Base-by-base conservation (phyloP, 2,888 invertebrate species). In the Lycocerus yunnanus region DNA sequence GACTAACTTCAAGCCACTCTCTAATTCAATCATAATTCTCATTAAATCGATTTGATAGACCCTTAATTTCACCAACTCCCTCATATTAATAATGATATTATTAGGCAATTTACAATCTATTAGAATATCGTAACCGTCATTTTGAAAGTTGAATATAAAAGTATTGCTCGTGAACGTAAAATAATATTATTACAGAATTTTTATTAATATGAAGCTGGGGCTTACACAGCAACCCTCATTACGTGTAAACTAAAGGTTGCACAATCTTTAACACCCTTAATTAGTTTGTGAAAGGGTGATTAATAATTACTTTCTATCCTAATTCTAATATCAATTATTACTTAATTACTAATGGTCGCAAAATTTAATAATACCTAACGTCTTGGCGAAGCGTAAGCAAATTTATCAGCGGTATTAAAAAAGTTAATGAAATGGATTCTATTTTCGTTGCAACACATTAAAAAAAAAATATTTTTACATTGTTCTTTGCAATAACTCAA, bases 1-100 rank as follows among this genome's bases (percentile, higher is more conserved):
- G 71, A 66, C 71, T 58, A 71, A 66, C 71, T 66, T 58, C 14
- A 71, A 59, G 59, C 66, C 59, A 20, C 65, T 58, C 58, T 21
- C 16, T 43, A 43, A 66, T 71, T 71, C 71, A 66, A 65, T 71
- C 66, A 71, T 71, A 71, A 71, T 71, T 71, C 66, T 66, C 66
- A 66, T 71, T 65, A 71, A 66, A 43, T 71, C 43, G 66, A 66
- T 43, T 66, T 66, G 16, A 65, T 58, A 71, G 59, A 58, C 65
- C 66, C 61, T 63, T 16, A 18, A 63, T 18, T 63, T 63, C 61
- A 20, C 16, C 61, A 63, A 20, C 61, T 63, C 20, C 61, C n/a
- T 18, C 16, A 63, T 63, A 63, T 18, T 63, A 20, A 63, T 63
- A 20, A 20, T 3, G n/a, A 18, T n/a, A n/a, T 43, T 43, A 43